A percentile compares a stretch with the other conserved stretches of the same genome.
Evolutionary conservation across 2,797 vertebrate species (phyloP).

Genomic region (Rhinophrynus dorsalis): DNA sequence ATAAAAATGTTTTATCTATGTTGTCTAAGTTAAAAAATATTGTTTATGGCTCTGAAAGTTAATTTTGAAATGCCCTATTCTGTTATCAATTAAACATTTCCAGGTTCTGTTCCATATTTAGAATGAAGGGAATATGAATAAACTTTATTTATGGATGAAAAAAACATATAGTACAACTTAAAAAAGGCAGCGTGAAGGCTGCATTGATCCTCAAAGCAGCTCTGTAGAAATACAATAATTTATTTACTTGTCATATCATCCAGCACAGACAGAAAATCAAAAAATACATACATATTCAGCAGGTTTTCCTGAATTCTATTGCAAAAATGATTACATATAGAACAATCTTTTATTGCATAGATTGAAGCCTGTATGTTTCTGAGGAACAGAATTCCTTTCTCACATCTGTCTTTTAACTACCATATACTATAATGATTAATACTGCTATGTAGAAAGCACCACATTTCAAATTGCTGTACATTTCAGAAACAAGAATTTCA

Average conservation of each 20-base stretch:
- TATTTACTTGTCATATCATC: constrained; percentile 43
- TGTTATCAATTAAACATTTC: constrained; percentile 30
- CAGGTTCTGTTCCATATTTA: constrained; percentile 25
- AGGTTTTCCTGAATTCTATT: constrained; percentile 35
- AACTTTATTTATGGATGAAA: neutral
- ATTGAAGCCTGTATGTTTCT: too few species aligned
- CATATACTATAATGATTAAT: too few species aligned
- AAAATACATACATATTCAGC: constrained; percentile 46
- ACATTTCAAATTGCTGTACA: too few species aligned
- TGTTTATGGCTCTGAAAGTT: constrained; percentile 10
- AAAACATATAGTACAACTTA: constrained; percentile 20
- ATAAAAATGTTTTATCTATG: too few species aligned
- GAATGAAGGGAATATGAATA: neutral
- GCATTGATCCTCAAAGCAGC: constrained; percentile 32
- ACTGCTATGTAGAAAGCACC: too few species aligned
- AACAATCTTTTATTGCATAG: constrained; percentile 11
- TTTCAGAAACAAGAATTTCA: too few species aligned
- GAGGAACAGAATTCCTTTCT: too few species aligned
- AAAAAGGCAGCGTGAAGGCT: constrained; percentile 40
- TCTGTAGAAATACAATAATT: constrained; percentile 35
- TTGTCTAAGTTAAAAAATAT: constrained; percentile 29
- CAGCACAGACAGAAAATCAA: constrained; percentile 44
- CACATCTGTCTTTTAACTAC: too few species aligned
- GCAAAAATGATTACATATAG: constrained; percentile 31
- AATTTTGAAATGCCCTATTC: constrained; percentile 15